A percentile compares a stretch with the other conserved stretches of the same genome.
Conservation (phyloP, 2,113 vertebrate genomes). For the Potamarius usumacintae region DNA sequence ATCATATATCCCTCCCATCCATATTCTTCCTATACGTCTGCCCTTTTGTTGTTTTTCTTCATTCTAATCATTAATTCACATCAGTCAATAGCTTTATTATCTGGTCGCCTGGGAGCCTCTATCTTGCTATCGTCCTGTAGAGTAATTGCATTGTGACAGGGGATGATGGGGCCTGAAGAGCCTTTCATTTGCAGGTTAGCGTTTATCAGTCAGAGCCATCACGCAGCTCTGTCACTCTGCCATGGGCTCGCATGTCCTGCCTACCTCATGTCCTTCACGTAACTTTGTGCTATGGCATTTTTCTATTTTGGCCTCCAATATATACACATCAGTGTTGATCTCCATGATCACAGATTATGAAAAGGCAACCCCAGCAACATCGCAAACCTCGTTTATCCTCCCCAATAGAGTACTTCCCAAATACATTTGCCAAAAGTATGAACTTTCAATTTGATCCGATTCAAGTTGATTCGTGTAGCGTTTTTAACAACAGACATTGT, state of each 20-base stretch:
- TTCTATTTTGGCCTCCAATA: slow-evolving; percentile 33
- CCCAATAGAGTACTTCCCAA: not conserved
- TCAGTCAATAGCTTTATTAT: slow-evolving; percentile 98
- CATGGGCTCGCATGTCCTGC: slow-evolving; percentile 88
- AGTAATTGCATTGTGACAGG: slow-evolving; percentile 97
- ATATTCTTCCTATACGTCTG: slow-evolving; percentile 67
- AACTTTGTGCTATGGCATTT: slow-evolving; percentile 87
- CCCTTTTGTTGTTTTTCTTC: slow-evolving; percentile 91
- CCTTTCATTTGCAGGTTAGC: slow-evolving; percentile 93
- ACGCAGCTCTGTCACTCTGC: slow-evolving; percentile 89
- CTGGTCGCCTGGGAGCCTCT: slow-evolving; percentile 92
- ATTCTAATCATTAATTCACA: slow-evolving; percentile 97
- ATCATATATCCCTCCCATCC: slow-evolving; percentile 61
- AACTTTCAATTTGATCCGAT: not conserved
- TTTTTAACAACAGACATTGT: too few species aligned
- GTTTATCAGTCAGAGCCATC: slow-evolving; percentile 93
- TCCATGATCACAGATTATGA: not conserved
- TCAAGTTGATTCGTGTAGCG: not conserved
- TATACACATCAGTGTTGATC: slow-evolving; percentile 24
- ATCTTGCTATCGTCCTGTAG: slow-evolving; percentile 97
- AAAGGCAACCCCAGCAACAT: not conserved
- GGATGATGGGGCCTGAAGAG: slow-evolving; percentile 93
- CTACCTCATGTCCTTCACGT: slow-evolving; percentile 93
- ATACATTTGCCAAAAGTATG: not conserved
- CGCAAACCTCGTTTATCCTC: not conserved